A percentile compares a stretch with the other conserved stretches of the same genome.
Evolutionary conservation across 2,797 vertebrate genomes (phyloP).

Genomic region (Mormyrops boulengeri): DNA sequence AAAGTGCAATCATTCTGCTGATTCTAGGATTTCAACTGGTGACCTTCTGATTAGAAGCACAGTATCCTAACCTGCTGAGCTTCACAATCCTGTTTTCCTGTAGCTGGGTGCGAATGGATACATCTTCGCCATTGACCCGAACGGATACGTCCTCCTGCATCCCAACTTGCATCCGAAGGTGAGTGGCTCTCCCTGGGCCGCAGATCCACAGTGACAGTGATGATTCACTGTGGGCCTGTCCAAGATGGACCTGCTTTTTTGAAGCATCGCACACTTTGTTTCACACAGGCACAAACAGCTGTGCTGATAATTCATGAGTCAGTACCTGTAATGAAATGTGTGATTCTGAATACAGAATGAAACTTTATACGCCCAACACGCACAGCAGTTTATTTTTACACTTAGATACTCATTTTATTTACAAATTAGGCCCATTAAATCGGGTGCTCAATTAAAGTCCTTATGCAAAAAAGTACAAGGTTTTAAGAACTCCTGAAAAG

Average conservation of each 20-base stretch:
- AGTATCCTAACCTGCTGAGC: neutral
- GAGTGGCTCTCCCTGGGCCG: slow-evolving; percentile 30
- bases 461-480: neutral
- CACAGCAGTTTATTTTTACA: neutral
- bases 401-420: neutral
- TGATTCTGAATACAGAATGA: neutral
- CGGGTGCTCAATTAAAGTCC: neutral
- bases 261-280: neutral
- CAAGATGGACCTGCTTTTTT: neutral
- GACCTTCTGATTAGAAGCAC: neutral
- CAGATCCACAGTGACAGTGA: neutral
- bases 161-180: slow-evolving; percentile 94
- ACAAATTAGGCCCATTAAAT: neutral
- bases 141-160: slow-evolving; percentile 90
- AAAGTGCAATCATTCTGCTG: neutral
- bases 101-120: slow-evolving; percentile 90
- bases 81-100: neutral
- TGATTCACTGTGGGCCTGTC: neutral
- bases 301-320: neutral
- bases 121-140: slow-evolving; percentile 88
- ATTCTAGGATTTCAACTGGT: neutral
- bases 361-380: neutral
- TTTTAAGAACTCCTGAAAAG: neutral
- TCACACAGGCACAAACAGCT: neutral
- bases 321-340: neutral